phyloP scores from a whole-genome alignment of 2,113 vertebrate species.

The Chaetorhynchus papuensis region DNA sequence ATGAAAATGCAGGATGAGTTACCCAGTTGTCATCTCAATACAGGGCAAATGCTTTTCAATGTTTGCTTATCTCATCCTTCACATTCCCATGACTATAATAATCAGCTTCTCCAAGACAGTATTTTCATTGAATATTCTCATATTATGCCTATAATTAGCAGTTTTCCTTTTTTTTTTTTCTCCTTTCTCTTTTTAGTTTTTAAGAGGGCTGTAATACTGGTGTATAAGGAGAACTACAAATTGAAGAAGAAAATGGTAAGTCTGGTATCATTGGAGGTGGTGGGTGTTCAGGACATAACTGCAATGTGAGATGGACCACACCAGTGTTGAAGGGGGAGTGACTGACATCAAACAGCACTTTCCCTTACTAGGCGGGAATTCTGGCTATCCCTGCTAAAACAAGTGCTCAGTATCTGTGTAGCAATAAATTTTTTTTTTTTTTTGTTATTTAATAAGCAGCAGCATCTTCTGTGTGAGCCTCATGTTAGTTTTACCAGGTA shows the following conservation, averaged over 20 bases:
- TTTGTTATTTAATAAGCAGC: background rate
- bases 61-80: background rate
- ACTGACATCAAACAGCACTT: background rate
- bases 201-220: slow-evolving; percentile 94
- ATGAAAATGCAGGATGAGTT: background rate
- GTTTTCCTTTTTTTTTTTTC: background rate
- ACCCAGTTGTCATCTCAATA: background rate
- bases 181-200: slow-evolving; percentile 77
- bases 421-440: background rate
- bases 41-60: background rate
- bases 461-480: background rate
- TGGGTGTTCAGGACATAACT: background rate
- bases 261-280: background rate
- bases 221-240: slow-evolving; percentile 93
- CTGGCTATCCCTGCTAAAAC: background rate
- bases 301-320: background rate
- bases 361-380: background rate
- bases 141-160: background rate
- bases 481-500: background rate
- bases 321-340: accelerated
- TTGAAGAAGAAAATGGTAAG: slow-evolving; percentile 94
- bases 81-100: background rate
- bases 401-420: background rate
- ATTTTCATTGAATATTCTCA: background rate
- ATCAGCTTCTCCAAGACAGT: background rate